A percentile compares a stretch with the other conserved stretches of the same genome.
Conservation (phyloP, 2,888 invertebrate genomes). For the Melieria picta region DNA sequence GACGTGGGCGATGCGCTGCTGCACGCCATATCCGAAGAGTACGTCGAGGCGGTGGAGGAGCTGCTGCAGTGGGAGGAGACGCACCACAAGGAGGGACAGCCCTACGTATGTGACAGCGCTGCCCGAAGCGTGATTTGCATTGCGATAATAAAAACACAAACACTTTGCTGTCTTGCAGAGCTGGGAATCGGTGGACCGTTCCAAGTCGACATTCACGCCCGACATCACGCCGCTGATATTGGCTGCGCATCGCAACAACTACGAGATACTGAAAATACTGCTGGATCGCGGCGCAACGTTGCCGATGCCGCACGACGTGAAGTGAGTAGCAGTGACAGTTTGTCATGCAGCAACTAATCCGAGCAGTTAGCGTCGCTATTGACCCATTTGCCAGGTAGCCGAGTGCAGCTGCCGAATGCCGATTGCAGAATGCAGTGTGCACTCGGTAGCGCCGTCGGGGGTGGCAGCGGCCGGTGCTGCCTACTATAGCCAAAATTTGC, state of each 20-base stretch:
- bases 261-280: constrained; percentile 94
- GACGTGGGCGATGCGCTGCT: constrained; percentile 90
- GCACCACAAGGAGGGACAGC: constrained; percentile 77
- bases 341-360: background rate
- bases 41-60: constrained; percentile 96
- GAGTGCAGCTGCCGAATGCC: background rate
- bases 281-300: constrained; percentile 92
- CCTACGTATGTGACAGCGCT: constrained; percentile 74
- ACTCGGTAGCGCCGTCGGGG: too few relatives aligned
- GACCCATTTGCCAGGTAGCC: constrained; percentile 10
- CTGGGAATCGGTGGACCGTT: constrained; percentile 84
- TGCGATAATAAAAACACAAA: background rate
- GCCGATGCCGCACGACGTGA: constrained; percentile 91
- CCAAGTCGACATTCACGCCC: constrained; percentile 87
- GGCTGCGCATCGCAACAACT: constrained; percentile 96
- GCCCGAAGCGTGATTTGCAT: background rate
- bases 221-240: constrained; percentile 96
- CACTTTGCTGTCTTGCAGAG: constrained; percentile 69
- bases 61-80: constrained; percentile 90
- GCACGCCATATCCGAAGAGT: constrained; percentile 98
- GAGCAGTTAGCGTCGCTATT: constrained; percentile 9
- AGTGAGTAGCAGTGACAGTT: constrained; percentile 69
- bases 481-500: constrained; percentile 33
- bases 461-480: background rate
- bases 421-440: background rate